Conservation (phyloP, 2,888 invertebrate genomes). For the Oscheius onirici region DNA sequence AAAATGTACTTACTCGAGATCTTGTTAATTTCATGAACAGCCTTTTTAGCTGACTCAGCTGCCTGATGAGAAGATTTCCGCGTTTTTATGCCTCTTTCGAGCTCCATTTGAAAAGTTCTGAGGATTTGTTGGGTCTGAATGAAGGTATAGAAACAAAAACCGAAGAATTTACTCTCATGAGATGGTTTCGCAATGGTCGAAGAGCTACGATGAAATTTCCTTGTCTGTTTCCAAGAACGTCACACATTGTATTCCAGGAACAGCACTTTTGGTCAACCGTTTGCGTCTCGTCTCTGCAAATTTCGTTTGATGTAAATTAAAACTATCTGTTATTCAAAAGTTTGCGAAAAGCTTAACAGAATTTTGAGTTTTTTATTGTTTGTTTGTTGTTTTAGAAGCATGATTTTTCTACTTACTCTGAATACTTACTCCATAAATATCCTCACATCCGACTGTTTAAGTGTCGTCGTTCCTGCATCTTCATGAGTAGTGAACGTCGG, state of each 20-base stretch:
- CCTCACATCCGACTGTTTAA: neutral
- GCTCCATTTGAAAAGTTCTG: constrained; percentile 45
- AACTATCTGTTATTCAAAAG: neutral
- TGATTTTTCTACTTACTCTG: too few relatives aligned
- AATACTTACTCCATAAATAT: constrained; percentile 22
- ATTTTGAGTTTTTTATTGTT: too few relatives aligned
- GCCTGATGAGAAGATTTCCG: constrained; percentile 6
- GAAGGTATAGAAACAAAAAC: neutral
- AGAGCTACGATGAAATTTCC: constrained; percentile 47
- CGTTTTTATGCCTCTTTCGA: constrained; percentile 40
- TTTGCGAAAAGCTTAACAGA: too few relatives aligned
- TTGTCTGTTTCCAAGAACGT: constrained; percentile 58
- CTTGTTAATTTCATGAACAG: constrained; percentile 27
- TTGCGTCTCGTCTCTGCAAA: constrained; percentile 15
- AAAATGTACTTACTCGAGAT: constrained; percentile 4
- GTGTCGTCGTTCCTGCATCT: neutral
- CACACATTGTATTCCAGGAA: constrained; percentile 42
- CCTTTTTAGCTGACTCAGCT: neutral
- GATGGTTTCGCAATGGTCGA: constrained; percentile 45
- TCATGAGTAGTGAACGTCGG: constrained; percentile 1
- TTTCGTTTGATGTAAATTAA: neutral
- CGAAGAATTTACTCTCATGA: constrained; percentile 36
- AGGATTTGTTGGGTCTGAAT: constrained; percentile 44
- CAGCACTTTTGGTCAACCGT: constrained; percentile 7
- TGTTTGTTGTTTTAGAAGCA: too few relatives aligned